A percentile compares a stretch with the other conserved stretches of the same genome.
phyloP scores from a whole-genome alignment of 2,113 vertebrate species.

The Trichomycterus rosablanca region DNA sequence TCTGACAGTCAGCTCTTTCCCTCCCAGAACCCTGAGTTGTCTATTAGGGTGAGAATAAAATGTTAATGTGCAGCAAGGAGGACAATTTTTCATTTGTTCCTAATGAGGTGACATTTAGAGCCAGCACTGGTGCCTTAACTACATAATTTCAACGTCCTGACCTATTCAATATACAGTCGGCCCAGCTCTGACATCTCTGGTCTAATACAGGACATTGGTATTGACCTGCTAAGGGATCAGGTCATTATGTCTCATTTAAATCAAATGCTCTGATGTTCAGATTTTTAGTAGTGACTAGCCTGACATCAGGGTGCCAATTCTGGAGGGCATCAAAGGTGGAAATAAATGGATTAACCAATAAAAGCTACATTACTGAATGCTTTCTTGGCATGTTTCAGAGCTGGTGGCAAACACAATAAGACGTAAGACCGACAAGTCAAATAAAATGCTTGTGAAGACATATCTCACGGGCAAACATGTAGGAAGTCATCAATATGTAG shows the following conservation, averaged over 20 bases:
- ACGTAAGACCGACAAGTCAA: no score
- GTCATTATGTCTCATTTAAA: background rate
- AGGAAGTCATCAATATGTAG: background rate
- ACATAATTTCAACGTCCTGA: conserved; percentile 25
- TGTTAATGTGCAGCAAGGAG: conserved; percentile 27
- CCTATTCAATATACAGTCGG: conserved; percentile 9
- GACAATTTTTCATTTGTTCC: conserved; percentile 21
- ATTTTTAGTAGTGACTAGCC: background rate
- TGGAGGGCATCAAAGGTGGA: background rate
- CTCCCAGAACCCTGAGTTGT: conserved; percentile 2
- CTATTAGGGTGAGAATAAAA: conserved; percentile 27
- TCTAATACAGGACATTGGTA: background rate
- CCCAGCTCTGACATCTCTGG: conserved; percentile 3
- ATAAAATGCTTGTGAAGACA: background rate
- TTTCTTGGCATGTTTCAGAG: conserved; percentile 2
- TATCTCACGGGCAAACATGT: background rate
- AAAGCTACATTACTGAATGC: background rate
- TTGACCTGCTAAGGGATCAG: conserved; percentile 4
- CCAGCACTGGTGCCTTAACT: conserved; percentile 14
- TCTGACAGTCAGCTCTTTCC: background rate
- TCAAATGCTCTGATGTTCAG: background rate
- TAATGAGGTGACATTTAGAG: conserved; percentile 37
- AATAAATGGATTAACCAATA: conserved; percentile 5
- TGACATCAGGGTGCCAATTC: background rate
- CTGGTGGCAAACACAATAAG: background rate